Evolutionary conservation across 2,113 vertebrate genomes (phyloP).

Genomic region (Mus musculus): GRCm39 chr12:26828501-26829000

Average conservation of each 20-base stretch:
- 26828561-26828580: too few relatives aligned
- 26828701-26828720: accelerated
- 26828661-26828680: accelerated
- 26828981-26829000: not conserved
- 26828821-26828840: not conserved
- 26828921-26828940: not conserved
- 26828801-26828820: not conserved
- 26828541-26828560: too few relatives aligned
- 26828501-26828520: not conserved
- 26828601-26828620: accelerated
- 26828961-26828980: accelerated
- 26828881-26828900: not conserved
- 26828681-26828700: too few relatives aligned
- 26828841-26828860: not conserved
- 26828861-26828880: not conserved
- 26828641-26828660: not conserved
- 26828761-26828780: not conserved
- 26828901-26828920: not conserved
- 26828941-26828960: too few relatives aligned
- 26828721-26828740: accelerated
- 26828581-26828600: too few relatives aligned
- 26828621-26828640: not conserved
- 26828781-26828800: not conserved
- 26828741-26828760: accelerated
- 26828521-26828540: too few relatives aligned